A percentile compares a stretch with the other conserved stretches of the same genome.
phyloP scores from a whole-genome alignment of 2,113 vertebrate species.

The Myrmecophaga tridactyla region DNA sequence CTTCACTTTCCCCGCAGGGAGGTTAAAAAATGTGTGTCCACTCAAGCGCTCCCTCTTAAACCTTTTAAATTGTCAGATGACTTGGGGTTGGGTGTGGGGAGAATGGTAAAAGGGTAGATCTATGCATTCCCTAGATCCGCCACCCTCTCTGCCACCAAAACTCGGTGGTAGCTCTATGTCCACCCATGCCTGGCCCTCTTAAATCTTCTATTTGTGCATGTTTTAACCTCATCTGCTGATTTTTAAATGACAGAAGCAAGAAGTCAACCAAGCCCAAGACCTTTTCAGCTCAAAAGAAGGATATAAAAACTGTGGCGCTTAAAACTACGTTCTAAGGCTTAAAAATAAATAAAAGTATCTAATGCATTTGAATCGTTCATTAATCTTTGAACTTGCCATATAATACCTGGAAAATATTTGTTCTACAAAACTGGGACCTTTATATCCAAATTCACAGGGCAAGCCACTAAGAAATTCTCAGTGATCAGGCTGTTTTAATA shows the following conservation, averaged over 20 bases:
- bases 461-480: neutral
- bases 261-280: neutral
- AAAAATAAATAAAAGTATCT: neutral
- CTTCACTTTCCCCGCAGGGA: neutral
- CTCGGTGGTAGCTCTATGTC: neutral
- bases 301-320: neutral
- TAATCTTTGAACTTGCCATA: neutral
- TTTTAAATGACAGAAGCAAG: neutral
- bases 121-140: too few relatives aligned
- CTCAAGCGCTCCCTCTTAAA: accelerated
- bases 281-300: neutral
- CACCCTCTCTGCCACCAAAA: neutral
- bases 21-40: accelerated
- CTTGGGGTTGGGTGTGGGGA: neutral
- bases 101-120: neutral
- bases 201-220: neutral
- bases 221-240: neutral
- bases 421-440: neutral
- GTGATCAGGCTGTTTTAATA: neutral
- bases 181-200: accelerated
- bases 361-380: neutral
- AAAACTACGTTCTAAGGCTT: neutral
- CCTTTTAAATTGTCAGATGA: neutral
- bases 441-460: neutral
- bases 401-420: neutral